Base-by-base conservation (phyloP, 1,140 invertebrate genomes). In the Heliconius nattereri region DNA sequence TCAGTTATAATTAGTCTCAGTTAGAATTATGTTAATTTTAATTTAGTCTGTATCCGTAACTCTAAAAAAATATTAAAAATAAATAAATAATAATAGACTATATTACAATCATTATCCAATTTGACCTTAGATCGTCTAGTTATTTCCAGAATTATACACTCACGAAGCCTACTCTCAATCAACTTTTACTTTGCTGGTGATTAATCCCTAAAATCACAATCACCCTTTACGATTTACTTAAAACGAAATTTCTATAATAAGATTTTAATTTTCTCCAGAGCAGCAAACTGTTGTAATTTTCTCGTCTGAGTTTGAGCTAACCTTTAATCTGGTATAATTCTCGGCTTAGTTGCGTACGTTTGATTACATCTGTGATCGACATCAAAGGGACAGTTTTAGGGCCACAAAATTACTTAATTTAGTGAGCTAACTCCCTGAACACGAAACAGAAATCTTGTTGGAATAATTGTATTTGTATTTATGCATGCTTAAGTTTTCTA, bases 291-390 rank as follows among this genome's bases (percentile, higher is more conserved):
- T 75, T 57, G 29, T 75, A 57, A 75, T 75, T 75, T 75, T 57
- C 52, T 11, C 9, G 19, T 49, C 20, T 75, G 60, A 23, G 9
- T 75, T n/a, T 29, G 19, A 29, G 52, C 20, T 75, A 32, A 20
- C 73, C 52, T 57, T 75, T 54, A 11, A 57, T 66, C 60, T 66
- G 9, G 3, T 32, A 60, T 52, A 75, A 60, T 73, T 73, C 45
- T 37, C n/a, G 72, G 40, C n/a, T 45, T 23, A 73, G 45, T 76
- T 52, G 66, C 29, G 66, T 29, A 66, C 60, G 60, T 66, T 66
- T 66, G 60, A 66, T n/a, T 71, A 45, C 84, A 84, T 85, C 82
- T 85, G 84, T 71, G 60, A 70, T 78, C 78, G 73, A 85, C 84
- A 83, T 83, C 80, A 84, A 85, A 85, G 78, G 71, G 78, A 82